Conservation (phyloP, 2,113 vertebrate species). For the Clarias macrocephalus region DNA sequence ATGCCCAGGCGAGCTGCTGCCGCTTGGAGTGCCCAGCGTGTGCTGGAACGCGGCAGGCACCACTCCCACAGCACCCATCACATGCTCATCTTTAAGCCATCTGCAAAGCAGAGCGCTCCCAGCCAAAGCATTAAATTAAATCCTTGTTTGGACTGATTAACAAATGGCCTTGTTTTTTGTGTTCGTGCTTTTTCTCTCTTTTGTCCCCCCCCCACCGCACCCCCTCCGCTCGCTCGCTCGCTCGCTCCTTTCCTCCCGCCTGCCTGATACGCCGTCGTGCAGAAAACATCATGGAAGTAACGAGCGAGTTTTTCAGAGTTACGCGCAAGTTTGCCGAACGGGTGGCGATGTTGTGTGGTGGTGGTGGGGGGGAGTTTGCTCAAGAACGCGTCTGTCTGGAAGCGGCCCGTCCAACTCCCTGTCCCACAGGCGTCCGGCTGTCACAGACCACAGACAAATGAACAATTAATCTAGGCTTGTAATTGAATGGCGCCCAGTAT, state of each 20-base stretch:
- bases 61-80: slow-evolving; percentile 73
- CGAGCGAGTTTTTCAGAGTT: slow-evolving; percentile 27
- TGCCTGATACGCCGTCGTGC: slow-evolving; percentile 35
- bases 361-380: slow-evolving; percentile 43
- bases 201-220: slow-evolving; percentile 27
- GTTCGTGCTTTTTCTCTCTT: slow-evolving; percentile 53
- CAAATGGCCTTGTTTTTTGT: slow-evolving; percentile 77
- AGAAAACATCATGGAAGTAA: slow-evolving; percentile 41
- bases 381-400: slow-evolving; percentile 57
- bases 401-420: slow-evolving; percentile 52
- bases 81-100: slow-evolving; percentile 77
- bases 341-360: slow-evolving; percentile 45
- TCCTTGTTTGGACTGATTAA: slow-evolving; percentile 81
- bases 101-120: slow-evolving; percentile 74
- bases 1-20: slow-evolving; percentile 56
- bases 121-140: slow-evolving; percentile 81
- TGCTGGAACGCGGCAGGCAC: slow-evolving; percentile 69
- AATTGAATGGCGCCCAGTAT: slow-evolving; percentile 59
- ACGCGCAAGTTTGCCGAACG: slow-evolving; percentile 48
- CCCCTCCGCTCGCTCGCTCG: not conserved
- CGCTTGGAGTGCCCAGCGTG: slow-evolving; percentile 63
- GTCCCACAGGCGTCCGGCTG: slow-evolving; percentile 55
- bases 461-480: slow-evolving; percentile 61
- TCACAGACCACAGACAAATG: slow-evolving; percentile 62
- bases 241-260: slow-evolving; percentile 34